phyloP scores from a whole-genome alignment of 2,797 vertebrate species.

The Yasuhikotakia modesta region DNA sequence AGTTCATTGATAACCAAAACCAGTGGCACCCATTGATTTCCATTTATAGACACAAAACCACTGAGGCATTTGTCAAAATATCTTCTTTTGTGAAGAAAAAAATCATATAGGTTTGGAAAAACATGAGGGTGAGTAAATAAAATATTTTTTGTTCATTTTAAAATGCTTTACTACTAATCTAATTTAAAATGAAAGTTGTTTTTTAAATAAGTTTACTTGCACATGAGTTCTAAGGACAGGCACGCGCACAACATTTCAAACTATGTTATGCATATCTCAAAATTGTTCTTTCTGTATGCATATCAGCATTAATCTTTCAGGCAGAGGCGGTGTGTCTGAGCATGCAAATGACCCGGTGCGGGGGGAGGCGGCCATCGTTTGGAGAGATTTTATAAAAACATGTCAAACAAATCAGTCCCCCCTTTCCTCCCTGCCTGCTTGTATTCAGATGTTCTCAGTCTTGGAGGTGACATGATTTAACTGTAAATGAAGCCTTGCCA shows the following conservation, averaged over 20 bases:
- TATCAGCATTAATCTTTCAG: constrained; percentile 52
- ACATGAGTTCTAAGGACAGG: constrained; percentile 31
- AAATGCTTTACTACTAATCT: not conserved
- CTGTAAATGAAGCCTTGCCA: constrained; percentile 60
- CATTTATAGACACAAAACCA: too few relatives aligned
- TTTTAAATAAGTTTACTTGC: constrained; percentile 18
- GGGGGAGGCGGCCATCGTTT: constrained; percentile 48
- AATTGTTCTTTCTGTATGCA: constrained; percentile 46
- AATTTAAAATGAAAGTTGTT: not conserved
- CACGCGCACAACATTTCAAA: constrained; percentile 2
- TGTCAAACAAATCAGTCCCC: constrained; percentile 60
- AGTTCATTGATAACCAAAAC: too few relatives aligned
- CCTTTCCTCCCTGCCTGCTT: constrained; percentile 37
- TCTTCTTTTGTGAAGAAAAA: too few relatives aligned
- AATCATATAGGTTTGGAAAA: too few relatives aligned
- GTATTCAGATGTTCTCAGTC: constrained; percentile 53
- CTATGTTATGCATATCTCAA: constrained; percentile 21
- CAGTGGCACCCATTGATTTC: too few relatives aligned
- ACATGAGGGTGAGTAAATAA: too few relatives aligned
- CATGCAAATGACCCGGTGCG: constrained; percentile 38
- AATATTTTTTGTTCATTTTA: not conserved
- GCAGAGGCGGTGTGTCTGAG: constrained; percentile 15
- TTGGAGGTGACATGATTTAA: constrained; percentile 59
- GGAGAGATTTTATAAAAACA: constrained; percentile 58
- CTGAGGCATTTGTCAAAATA: too few relatives aligned